Evolutionary conservation across 1,140 invertebrate species (phyloP).

Genomic region (Heterodera schachtii): DNA sequence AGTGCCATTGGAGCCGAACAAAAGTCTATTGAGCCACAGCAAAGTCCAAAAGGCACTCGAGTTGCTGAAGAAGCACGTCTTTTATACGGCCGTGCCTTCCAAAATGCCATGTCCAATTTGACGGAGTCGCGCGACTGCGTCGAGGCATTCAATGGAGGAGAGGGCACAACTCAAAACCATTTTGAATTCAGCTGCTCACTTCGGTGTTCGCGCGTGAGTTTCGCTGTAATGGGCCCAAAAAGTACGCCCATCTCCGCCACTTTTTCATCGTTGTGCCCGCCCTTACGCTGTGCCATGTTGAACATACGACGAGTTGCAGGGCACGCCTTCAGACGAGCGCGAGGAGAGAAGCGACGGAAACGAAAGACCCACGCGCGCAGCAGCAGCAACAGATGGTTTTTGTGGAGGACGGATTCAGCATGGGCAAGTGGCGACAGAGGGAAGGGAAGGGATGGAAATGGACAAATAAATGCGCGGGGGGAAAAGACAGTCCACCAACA

Average conservation of each 20-base stretch:
- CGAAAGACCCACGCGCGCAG: background rate
- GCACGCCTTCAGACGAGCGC: slow-evolving; percentile 83
- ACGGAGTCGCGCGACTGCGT: slow-evolving; percentile 81
- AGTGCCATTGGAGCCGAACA: slow-evolving; percentile 12
- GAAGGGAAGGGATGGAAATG: too few species aligned
- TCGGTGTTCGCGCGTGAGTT: slow-evolving; percentile 89
- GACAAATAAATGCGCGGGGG: too few species aligned
- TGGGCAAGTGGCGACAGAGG: slow-evolving; percentile 73
- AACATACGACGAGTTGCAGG: slow-evolving; percentile 86
- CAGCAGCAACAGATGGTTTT: slow-evolving; percentile 77
- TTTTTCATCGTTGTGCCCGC: slow-evolving; percentile 92
- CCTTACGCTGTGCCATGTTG: slow-evolving; percentile 89
- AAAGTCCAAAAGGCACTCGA: slow-evolving; percentile 10
- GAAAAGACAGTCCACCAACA: too few species aligned
- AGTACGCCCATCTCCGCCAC: slow-evolving; percentile 86
- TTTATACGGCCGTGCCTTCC: background rate
- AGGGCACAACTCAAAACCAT: background rate
- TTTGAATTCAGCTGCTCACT: slow-evolving; percentile 75
- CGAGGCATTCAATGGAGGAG: slow-evolving; percentile 76
- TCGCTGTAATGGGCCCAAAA: slow-evolving; percentile 71
- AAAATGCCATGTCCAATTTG: slow-evolving; percentile 19
- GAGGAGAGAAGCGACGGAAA: slow-evolving; percentile 70
- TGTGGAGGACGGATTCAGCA: slow-evolving; percentile 96
- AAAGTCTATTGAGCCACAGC: slow-evolving; percentile 8
- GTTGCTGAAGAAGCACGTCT: slow-evolving; percentile 10